Evolutionary conservation across 2,888 invertebrate genomes (phyloP), one percentile per base, ranked within the genome.

Genomic region (Melinaea menophilus): DNA sequence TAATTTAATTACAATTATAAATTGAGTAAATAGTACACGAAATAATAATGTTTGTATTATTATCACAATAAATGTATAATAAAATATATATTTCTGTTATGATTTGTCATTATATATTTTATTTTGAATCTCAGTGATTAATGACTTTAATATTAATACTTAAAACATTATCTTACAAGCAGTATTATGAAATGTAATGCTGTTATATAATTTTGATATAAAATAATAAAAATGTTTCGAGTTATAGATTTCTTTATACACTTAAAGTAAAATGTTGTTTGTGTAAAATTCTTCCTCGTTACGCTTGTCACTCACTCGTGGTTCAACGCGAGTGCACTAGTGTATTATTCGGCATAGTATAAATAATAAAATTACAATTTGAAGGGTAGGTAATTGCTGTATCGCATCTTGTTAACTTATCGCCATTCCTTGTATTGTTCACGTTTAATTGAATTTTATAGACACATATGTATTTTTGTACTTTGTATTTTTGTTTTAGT

Each of bases 381-480:
- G 56, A 64, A 68, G 56, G 41, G 34, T 70, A 68, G 41, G 34
- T 70, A 68, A 69, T 64, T 65, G 71, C 69, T 68, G 68, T 31
- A 51, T 71, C 64, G 68, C 69, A 70, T 71, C 64, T 67, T 74
- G 68, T 71, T 71, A 73, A 77, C 79, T 79, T 79, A 76, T 81
- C 79, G 79, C 75, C 83, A 85, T 84, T 85, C 81, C 81, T 78
- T 78, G 73, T 79, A 76, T 76, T 77, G 75, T 71, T 79, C 73
- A 75, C 72, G 72, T 73, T 73, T 73, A 67, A 69, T 73, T 73
- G 70, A 72, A 71, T 72, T 70, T 70, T 71, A 73, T 71, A 73
- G 69, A 69, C 62, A 71, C 67, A 63, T 70, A 69, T 67, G 68
- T 72, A 72, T 72, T 74, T 74, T 72, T 74, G 68, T 74, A 73